Evolutionary conservation across 2,888 invertebrate genomes (phyloP).

Genomic region (Tanytarsus gracilentus): DNA sequence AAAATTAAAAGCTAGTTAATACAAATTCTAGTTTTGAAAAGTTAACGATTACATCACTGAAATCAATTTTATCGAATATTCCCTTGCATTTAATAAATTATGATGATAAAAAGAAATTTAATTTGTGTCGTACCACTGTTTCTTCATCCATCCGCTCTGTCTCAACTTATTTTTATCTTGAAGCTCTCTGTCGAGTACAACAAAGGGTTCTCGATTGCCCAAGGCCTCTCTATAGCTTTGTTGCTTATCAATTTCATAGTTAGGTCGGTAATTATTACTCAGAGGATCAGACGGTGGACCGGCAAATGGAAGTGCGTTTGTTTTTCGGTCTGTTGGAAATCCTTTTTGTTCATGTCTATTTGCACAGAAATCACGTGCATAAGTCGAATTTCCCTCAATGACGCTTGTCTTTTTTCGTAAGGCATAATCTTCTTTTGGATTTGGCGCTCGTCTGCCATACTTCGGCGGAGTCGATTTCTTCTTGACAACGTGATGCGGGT

Average conservation of each 20-base stretch:
- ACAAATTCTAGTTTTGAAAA: background rate
- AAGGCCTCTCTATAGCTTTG: conserved; percentile 12
- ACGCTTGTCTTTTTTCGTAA: conserved; percentile 37
- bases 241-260: conserved; percentile 25
- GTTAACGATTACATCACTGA: background rate
- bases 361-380: conserved; percentile 31
- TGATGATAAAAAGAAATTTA: background rate
- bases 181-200: conserved; percentile 11
- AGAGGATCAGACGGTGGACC: conserved; percentile 4
- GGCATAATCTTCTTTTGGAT: conserved; percentile 32
- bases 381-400: conserved; percentile 39
- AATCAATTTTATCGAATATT: background rate
- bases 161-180: background rate
- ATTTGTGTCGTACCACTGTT: conserved; percentile 23
- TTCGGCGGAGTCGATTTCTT: conserved; percentile 35
- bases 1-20: background rate
- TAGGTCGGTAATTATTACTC: conserved; percentile 19
- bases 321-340: background rate
- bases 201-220: conserved; percentile 7
- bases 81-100: background rate
- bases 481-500: conserved; percentile 30
- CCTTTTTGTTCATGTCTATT: conserved; percentile 14
- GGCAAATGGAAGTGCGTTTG: background rate
- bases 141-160: conserved; percentile 24
- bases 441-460: conserved; percentile 39